A percentile compares a stretch with the other conserved stretches of the same genome.
These are phyloP conservation scores for Trematocara nigrifrons DNA, from an alignment of 2,113 vertebrate genomes.

Conservation along the genomic window DNA sequence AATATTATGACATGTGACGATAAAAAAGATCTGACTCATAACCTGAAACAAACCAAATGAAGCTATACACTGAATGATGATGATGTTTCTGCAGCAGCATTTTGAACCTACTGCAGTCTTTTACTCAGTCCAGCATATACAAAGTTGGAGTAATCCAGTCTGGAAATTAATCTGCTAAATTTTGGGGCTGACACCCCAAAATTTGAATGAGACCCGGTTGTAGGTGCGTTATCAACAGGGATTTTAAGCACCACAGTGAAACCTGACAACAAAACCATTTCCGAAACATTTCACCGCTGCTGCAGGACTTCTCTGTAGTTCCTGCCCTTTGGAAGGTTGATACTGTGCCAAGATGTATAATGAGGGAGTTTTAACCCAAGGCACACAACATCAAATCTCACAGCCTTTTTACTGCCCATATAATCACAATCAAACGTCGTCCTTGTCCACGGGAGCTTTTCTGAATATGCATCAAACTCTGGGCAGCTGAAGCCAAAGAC, in stretches of 20 bases:
- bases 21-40: accelerated
- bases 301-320: not conserved
- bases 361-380: not conserved
- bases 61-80: not conserved
- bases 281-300: not conserved
- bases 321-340: not conserved
- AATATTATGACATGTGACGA: not conserved
- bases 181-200: not conserved
- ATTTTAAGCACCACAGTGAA: not conserved
- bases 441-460: not conserved
- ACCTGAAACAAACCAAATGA: not conserved
- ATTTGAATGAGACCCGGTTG: not conserved
- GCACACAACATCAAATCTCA: not conserved
- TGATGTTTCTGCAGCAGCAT: not conserved
- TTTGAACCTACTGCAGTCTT: not conserved
- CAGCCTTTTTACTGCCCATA: not conserved
- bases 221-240: not conserved
- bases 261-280: not conserved
- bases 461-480: not conserved
- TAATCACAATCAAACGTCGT: not conserved
- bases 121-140: not conserved
- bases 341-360: not conserved
- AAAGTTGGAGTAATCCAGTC: not conserved
- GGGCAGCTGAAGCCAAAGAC: not conserved
- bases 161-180: not conserved